Base-by-base conservation (phyloP, 2,888 invertebrate genomes). In the Trichogramma dendrolimi region DNA sequence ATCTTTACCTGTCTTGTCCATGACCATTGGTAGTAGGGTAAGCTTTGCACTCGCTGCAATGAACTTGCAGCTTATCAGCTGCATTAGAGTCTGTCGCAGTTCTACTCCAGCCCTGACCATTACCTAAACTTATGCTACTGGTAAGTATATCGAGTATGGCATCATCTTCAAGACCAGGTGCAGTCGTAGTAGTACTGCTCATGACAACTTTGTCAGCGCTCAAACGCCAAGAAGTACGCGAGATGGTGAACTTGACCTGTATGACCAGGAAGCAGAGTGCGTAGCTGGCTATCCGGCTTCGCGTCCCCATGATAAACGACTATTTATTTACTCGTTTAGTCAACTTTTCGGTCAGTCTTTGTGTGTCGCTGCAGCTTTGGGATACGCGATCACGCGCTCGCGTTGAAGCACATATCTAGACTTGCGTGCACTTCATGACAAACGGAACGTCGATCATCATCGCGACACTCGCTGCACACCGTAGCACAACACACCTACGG, bases 191-290 rank as follows among this genome's bases (percentile, higher is more conserved):
- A 44, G 67, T 65, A 82, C 83, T 85, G 53, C 84, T 86, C 72
- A 88, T 88, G 63, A 89, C 84, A 63, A 91, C 88, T 80, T 88
- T 88, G 71, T 91, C 89, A 56, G 84, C 81, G 77, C 88, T 91
- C 64, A 94, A 81, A 80, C 88, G 88, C 93, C 93, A 94, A 58
- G 92, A 91, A 14, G 91, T 90, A 70, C 90, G 85, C 46, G 92
- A 91, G 81, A 92, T 92, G 68, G 87, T 90, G 67, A 84, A 79
- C 57, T 73, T 73, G 11, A 77, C 73, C 63, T 78, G 78, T 42
- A 79, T 70, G 11, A 78, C 70, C 46, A 79, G 67, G 61, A 79
- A 73, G 62, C 75, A 79, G 62, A 77, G 70, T 61, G 74, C 73
- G 66, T 72, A 78, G 61, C 72, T 73, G 57, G 73, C 71, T 50